Evolutionary conservation across 2,113 vertebrate species (phyloP).

Genomic region (Aythya baeri): DNA sequence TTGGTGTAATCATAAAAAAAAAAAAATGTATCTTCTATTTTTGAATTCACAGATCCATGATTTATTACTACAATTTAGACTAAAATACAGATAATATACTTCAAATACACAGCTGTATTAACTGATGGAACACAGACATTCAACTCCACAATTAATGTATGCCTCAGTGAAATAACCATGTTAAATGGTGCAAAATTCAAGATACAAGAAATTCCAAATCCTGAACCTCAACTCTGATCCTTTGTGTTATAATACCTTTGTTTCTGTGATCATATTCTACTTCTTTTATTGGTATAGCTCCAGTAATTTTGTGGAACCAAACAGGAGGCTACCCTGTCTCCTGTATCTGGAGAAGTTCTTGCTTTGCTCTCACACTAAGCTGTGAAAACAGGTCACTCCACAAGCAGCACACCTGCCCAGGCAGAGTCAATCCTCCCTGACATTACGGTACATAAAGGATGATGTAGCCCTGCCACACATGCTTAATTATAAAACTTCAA

Average conservation of each 20-base stretch:
- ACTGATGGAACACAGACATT: background rate
- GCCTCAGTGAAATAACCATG: background rate
- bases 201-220: background rate
- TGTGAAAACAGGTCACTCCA: background rate
- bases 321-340: background rate
- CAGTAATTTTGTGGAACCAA: background rate
- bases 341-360: background rate
- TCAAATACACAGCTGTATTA: background rate
- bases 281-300: background rate
- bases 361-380: fast-evolving
- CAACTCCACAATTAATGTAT: background rate
- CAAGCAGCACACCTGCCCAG: background rate
- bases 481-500: background rate
- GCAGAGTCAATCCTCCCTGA: fast-evolving
- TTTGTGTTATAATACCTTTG: background rate
- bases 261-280: no score
- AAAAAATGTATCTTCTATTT: background rate
- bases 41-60: background rate
- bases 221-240: background rate
- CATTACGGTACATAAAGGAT: background rate
- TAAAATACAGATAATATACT: background rate
- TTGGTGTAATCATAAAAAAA: background rate
- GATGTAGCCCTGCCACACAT: background rate
- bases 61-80: background rate
- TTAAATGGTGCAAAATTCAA: background rate